phyloP scores from a whole-genome alignment of 2,113 vertebrate species.

The Nesogale talazaci region DNA sequence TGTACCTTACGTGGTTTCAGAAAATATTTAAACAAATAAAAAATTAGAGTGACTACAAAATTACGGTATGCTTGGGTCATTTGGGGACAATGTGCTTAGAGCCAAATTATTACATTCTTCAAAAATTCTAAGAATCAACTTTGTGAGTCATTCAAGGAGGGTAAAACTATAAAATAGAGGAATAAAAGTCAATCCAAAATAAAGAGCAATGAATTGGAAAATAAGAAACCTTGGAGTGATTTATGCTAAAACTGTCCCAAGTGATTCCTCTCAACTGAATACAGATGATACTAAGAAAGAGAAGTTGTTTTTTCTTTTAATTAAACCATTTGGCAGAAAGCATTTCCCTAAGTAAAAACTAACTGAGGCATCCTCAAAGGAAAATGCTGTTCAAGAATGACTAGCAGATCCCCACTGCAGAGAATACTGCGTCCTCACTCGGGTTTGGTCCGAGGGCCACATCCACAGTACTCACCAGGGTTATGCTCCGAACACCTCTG shows the following conservation, averaged over 20 bases:
- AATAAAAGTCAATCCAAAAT: constrained; percentile 36
- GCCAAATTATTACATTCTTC: constrained; percentile 60
- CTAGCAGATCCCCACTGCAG: background rate
- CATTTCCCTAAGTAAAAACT: constrained; percentile 44
- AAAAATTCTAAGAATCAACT: constrained; percentile 65
- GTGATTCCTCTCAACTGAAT: constrained; percentile 45
- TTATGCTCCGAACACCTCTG: background rate
- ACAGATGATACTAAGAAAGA: constrained; percentile 16
- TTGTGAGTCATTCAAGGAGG: background rate
- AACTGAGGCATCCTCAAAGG: background rate
- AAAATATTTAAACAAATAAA: constrained; percentile 50
- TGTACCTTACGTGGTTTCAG: background rate
- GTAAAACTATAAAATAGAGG: background rate
- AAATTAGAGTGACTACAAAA: constrained; percentile 14
- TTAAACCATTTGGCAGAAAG: constrained; percentile 52
- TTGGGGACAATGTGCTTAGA: constrained; percentile 4
- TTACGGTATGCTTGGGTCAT: background rate
- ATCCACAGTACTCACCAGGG: background rate
- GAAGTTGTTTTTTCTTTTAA: too few species aligned
- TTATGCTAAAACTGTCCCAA: constrained; percentile 32
- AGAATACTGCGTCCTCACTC: background rate
- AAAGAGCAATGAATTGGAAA: constrained; percentile 66
- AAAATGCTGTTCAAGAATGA: constrained; percentile 6
- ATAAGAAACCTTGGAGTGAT: background rate
- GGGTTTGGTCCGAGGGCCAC: too few species aligned